Evolutionary conservation across 2,888 invertebrate genomes (phyloP), one percentile per base, ranked within the genome.

Genomic region (Germaria angustata): DNA sequence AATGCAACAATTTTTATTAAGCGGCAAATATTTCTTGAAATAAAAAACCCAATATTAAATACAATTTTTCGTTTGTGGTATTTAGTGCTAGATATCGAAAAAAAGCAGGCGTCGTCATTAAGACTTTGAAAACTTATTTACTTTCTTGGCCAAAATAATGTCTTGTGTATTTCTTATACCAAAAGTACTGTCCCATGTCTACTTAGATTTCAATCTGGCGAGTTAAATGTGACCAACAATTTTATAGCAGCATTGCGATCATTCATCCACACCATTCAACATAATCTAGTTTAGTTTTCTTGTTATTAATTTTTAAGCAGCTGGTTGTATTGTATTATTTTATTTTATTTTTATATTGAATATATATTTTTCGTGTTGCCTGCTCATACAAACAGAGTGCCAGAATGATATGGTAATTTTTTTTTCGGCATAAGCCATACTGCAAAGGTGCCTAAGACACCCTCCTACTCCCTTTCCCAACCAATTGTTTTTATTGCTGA

Each of bases 211-310:
- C 84, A 85, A 85, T 85, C 85, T 84, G 51, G 22, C 77, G 82
- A 78, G 84, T 79, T 84, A 85, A 85, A 85, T 84, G 85, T 76
- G 84, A 85, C 84, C 85, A 82, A 76, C 80, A 68, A 79, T 66
- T 78, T 72, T 73, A 72, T 73, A 83, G 71, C 76, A 51, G 36
- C 7, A 57, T 49, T 57, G 41, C 36, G 49, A 76, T 53, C 77
- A 63, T 20, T 36, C 61, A 41, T 36, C 13, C 36, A 49, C 2
- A 6, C 49, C 32, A 39, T n/a, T 66, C 13, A 49, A 69, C 22
- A 41, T 77, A 69, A 44, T 81, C 68, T 28, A 77, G 71, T 81
- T 59, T 51, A 39, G 11, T 17, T 17, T 9, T 2, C 7, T 59
- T 57, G 28, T 15, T 28, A 28, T 53, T 57, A 53, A 51, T 28